phyloP scores from a whole-genome alignment of 2,113 vertebrate genomes.

The Pyxicephalus adspersus region DNA sequence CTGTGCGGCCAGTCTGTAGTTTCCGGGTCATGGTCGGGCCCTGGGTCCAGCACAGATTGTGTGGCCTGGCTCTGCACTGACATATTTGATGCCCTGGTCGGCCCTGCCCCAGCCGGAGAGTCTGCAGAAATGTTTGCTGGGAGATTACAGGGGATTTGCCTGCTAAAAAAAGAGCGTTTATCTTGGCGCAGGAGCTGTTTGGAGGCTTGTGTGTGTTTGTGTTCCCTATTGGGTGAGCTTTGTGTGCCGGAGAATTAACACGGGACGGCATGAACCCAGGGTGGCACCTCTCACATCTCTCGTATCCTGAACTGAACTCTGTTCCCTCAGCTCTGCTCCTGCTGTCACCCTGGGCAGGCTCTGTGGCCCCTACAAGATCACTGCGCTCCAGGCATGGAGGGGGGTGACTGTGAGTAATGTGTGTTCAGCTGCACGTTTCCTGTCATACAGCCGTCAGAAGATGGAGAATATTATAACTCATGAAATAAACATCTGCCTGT shows the following conservation, averaged over 20 bases:
- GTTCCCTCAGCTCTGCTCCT: neutral
- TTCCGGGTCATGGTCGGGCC: too few relatives aligned
- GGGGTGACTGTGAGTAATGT: too few relatives aligned
- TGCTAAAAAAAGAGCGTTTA: constrained; percentile 5
- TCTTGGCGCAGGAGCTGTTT: neutral
- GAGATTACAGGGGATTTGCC: constrained; percentile 12
- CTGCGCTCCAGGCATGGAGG: too few relatives aligned
- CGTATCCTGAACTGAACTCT: neutral
- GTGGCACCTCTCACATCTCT: neutral
- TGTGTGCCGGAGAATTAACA: constrained; percentile 8
- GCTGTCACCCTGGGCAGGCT: too few relatives aligned
- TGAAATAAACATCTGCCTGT: too few relatives aligned
- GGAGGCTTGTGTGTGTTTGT: neutral
- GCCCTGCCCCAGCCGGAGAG: neutral
- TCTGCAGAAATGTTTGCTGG: constrained; percentile 1
- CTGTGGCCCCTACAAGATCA: too few relatives aligned
- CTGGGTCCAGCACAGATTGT: too few relatives aligned
- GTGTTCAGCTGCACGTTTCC: too few relatives aligned
- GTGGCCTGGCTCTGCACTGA: neutral
- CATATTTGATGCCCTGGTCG: neutral
- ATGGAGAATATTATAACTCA: too few relatives aligned
- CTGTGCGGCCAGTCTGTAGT: too few relatives aligned
- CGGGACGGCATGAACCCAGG: neutral
- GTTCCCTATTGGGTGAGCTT: neutral
- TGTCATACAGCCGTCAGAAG: too few relatives aligned